Base-by-base conservation (phyloP, 1,140 invertebrate species). In the Microplitis mediator region DNA sequence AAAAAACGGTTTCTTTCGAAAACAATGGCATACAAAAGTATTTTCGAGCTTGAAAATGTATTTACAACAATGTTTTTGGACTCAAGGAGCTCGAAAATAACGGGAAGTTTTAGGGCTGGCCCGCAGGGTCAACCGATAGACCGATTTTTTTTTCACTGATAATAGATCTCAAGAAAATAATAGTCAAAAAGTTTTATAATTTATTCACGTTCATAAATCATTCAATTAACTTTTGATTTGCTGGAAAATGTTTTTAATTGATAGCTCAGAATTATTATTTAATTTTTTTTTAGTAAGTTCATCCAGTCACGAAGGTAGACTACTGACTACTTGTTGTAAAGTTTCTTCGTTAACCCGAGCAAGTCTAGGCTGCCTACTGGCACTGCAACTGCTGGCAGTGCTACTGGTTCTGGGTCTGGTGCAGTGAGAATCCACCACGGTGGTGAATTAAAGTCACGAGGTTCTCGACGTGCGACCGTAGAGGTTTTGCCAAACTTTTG, bases 391-490 rank as follows among this genome's bases (percentile, higher is more conserved):
- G 23, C 23, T 23, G 54, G 65, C 23, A 66, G 2, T 45, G 39
- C 39, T 45, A 45, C 6, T 45, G 39, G 39, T 45, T 45, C 39
- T 45, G 39, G 39, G 6, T 45, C 39, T 45, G 5, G 39, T 45
- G 39, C 39, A 45, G 39, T 45, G 39, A 6, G 5, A 45, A 45
- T 45, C 39, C 39, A 52, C 45, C 14, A 32, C 39, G 58, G 39
- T 14, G 50, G 62, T 31, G 62, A 71, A 71, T 71, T 71, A 71
- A 56, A 71, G 45, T 71, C 69, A 71, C 32, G 69, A 71, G 62
- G 36, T 31, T 68, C 35, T 68, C 54, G 32, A 54, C 51, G 51
- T 68, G 54, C 31, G 14, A 54, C 52, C n/a, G 11, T 45, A 45
- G 39, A 45, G 11, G 39, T 6, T 45, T 45, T 45, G 39, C 39